These are phyloP conservation scores for Leptonema lineaticorne DNA, from an alignment of 1,140 invertebrate genomes.

Conservation along the genomic window DNA sequence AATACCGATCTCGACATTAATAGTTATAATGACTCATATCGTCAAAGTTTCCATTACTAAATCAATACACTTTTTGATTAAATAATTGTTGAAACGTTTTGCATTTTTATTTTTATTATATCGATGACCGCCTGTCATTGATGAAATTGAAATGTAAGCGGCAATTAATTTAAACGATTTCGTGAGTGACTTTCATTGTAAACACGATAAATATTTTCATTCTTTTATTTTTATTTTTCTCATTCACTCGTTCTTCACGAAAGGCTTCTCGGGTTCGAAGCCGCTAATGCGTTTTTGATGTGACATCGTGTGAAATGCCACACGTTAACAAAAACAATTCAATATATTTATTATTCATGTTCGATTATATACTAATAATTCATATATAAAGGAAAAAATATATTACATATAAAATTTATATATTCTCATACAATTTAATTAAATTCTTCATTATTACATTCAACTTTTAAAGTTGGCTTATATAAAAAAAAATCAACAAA, in stretches of 20 bases:
- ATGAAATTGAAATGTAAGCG: constrained; percentile 39
- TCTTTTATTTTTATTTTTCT: no score
- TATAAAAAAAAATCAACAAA: not conserved
- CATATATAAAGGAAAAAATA: no score
- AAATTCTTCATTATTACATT: not conserved
- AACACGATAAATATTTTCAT: constrained; percentile 33
- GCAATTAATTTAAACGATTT: constrained; percentile 41
- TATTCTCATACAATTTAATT: not conserved
- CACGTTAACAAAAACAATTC: not conserved
- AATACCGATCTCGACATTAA: not conserved
- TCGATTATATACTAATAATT: no score
- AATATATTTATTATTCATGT: no score
- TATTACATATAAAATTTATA: no score
- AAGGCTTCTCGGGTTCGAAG: not conserved
- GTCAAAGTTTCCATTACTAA: no score
- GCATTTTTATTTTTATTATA: not conserved
- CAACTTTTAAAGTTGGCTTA: not conserved
- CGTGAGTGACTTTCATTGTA: constrained; percentile 41
- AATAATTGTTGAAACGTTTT: not conserved
- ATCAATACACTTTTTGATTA: no score
- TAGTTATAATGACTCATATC: no score
- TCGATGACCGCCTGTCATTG: not conserved
- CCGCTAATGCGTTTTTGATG: constrained; percentile 41
- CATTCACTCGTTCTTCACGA: not conserved
- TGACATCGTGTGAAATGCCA: constrained; percentile 30